phyloP scores from a whole-genome alignment of 2,113 vertebrate species.

The Melanocharis versteri region DNA sequence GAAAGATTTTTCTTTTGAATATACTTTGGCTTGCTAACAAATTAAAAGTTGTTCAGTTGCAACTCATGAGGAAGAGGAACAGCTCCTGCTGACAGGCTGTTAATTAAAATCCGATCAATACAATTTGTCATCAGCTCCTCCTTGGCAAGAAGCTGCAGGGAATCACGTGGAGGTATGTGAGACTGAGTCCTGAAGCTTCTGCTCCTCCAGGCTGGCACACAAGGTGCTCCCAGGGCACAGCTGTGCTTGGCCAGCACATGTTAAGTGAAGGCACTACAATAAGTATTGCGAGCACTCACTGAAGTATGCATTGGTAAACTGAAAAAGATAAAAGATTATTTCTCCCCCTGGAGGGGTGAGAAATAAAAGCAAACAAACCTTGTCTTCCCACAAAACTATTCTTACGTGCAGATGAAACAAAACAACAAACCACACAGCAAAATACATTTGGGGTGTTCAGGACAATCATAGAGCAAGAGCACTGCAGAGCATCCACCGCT shows the following conservation, averaged over 20 bases:
- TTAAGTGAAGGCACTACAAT: rapidly evolving
- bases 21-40: not conserved
- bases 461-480: not conserved
- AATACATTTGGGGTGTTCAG: not conserved
- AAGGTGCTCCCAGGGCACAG: not conserved
- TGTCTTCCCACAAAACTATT: not conserved
- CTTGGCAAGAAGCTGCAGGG: not conserved
- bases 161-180: not conserved
- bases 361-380: not conserved
- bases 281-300: not conserved
- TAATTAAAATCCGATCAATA: not conserved
- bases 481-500: not conserved
- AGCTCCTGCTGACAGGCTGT: not conserved
- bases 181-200: not conserved
- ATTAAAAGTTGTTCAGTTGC: not conserved
- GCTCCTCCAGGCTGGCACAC: not conserved
- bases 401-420: not conserved
- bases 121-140: not conserved
- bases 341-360: rapidly evolving
- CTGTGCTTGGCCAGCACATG: not conserved
- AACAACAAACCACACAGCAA: not conserved
- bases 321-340: not conserved
- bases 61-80: not conserved
- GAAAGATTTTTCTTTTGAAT: not conserved
- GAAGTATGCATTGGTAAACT: not conserved